Evolutionary conservation across 2,797 vertebrate genomes (phyloP).

Genomic region (Manis pentadactyla): DNA sequence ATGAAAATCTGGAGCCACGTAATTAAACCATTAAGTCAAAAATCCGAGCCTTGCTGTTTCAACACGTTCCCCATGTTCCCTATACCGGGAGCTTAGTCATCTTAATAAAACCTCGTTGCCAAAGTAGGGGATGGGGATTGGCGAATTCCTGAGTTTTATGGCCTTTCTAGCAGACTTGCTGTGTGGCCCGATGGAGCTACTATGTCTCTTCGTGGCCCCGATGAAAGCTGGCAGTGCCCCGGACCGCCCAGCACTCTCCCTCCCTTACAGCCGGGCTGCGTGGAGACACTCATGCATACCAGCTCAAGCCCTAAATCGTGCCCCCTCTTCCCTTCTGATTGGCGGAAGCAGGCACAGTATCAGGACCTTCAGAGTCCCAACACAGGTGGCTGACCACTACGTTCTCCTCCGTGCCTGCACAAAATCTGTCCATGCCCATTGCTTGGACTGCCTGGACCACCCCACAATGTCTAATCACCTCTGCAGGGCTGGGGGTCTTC

Average conservation of each 20-base stretch:
- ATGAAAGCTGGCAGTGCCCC: background rate
- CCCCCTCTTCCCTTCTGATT: rapidly evolving
- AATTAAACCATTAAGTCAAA: background rate
- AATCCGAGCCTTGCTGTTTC: rapidly evolving
- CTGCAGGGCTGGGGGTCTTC: rapidly evolving
- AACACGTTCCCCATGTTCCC: rapidly evolving
- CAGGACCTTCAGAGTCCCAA: background rate
- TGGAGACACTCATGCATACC: background rate
- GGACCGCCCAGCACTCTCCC: rapidly evolving
- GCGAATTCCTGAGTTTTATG: background rate
- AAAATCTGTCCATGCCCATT: rapidly evolving
- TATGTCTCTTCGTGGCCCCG: background rate
- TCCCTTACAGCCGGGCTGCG: background rate
- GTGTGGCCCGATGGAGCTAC: background rate
- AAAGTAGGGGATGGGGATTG: background rate
- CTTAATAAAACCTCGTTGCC: background rate
- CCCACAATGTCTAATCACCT: rapidly evolving
- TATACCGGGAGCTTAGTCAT: background rate
- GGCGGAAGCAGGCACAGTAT: rapidly evolving
- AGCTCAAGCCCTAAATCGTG: rapidly evolving
- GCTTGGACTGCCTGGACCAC: rapidly evolving
- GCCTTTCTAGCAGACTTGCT: background rate
- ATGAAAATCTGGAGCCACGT: background rate
- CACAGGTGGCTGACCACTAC: too few relatives aligned
- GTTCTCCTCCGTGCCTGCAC: rapidly evolving